Evolutionary conservation across 1,140 invertebrate species (phyloP).

Genomic region (Lordiphosa stackelbergi): DNA sequence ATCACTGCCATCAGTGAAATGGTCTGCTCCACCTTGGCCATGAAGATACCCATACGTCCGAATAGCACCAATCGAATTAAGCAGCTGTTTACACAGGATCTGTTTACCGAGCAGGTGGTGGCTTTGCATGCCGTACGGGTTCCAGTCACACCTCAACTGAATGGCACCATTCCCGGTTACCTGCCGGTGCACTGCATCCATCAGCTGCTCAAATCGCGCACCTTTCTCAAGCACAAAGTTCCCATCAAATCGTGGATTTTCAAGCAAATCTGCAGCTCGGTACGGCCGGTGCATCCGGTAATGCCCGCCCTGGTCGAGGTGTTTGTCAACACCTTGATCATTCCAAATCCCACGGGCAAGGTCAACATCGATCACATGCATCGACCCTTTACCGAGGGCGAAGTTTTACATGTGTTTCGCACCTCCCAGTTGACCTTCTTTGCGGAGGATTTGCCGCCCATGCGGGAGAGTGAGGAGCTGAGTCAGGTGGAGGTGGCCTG

Average conservation of each 20-base stretch:
- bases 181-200: constrained; percentile 98
- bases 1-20: constrained; percentile 93
- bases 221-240: constrained; percentile 97
- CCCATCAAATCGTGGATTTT: constrained; percentile 97
- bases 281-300: constrained; percentile 93
- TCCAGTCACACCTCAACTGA: constrained; percentile 93
- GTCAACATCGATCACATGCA: constrained; percentile 85
- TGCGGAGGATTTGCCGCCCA: constrained; percentile 79
- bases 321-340: constrained; percentile 94
- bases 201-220: constrained; percentile 94
- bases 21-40: constrained; percentile 94
- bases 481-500: constrained; percentile 77
- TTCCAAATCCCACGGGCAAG: constrained; percentile 81
- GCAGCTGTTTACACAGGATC: constrained; percentile 96
- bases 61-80: constrained; percentile 95
- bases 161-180: constrained; percentile 93
- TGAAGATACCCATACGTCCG: constrained; percentile 94
- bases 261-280: constrained; percentile 91
- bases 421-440: constrained; percentile 81
- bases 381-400: constrained; percentile 93
- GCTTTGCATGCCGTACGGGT: constrained; percentile 97
- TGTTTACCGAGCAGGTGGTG: constrained; percentile 98
- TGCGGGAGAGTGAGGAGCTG: constrained; percentile 55
- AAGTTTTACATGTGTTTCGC: constrained; percentile 91
- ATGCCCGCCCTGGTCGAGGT: constrained; percentile 95